Conservation (phyloP, 1,140 invertebrate species). For the Saxidomus purpurata region DNA sequence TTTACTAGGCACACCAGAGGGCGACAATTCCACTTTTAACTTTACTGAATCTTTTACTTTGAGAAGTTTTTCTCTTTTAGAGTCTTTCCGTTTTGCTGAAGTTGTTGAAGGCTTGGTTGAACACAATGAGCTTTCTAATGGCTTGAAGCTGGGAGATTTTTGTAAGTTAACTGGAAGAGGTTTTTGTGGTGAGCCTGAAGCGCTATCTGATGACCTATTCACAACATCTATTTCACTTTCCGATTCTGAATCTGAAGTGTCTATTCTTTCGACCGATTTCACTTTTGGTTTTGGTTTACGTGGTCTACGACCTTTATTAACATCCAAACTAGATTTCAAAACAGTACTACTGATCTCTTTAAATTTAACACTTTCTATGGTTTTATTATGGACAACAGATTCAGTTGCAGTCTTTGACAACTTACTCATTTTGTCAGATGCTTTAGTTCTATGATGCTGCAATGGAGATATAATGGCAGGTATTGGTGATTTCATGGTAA, state of each 20-base stretch:
- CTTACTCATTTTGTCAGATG: background rate
- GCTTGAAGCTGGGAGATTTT: conserved; percentile 5
- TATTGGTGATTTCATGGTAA: conserved; percentile 35
- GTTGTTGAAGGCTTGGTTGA: conserved; percentile 31
- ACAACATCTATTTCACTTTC: conserved; percentile 48
- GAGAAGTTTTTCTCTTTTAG: conserved; percentile 42
- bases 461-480: conserved; percentile 22
- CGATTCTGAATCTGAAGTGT: conserved; percentile 18
- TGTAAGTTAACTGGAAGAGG: conserved; percentile 34
- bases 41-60: conserved; percentile 52
- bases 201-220: background rate
- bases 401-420: background rate
- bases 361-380: background rate
- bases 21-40: conserved; percentile 37
- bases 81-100: conserved; percentile 32
- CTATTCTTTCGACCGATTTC: background rate
- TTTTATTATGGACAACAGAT: background rate
- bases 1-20: conserved; percentile 43
- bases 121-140: conserved; percentile 10
- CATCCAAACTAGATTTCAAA: conserved; percentile 1
- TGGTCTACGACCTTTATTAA: background rate
- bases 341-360: conserved; percentile 3
- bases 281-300: conserved; percentile 8
- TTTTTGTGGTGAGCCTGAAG: conserved; percentile 11
- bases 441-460: conserved; percentile 3